Base-by-base conservation (phyloP, 2,113 vertebrate species). In the Smithornis capensis region DNA sequence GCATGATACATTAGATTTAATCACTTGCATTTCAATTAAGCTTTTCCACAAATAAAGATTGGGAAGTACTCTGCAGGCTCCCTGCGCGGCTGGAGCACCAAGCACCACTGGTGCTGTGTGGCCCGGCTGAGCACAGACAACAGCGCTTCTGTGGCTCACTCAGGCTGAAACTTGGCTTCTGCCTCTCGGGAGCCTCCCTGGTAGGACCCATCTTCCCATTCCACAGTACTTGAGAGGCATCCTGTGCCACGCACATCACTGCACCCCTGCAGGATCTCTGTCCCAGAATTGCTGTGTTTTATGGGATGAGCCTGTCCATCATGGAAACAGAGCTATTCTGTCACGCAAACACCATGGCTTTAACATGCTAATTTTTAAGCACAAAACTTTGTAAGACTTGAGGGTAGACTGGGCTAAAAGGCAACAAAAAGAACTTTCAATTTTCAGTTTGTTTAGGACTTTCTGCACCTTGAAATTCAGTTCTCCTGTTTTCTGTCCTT, bases 11-110 rank as follows among this genome's bases (percentile, higher is more conserved):
- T 92, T 96, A 96, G 92, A 97, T 95, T 96, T 96, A 97, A 96
- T 95, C 95, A 96, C 93, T 97, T 96, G 92, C 92, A 95, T 95
- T 96, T 97, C 95, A 97, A 96, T 96, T 95, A 97, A 94, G 93
- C 92, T 94, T 97, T 95, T 96, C 90, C 90, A 94, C 93, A 96
- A 92, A 92, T 94, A 92, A 96, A 91, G 83, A 52, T 49, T 88
- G 91, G 90, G 83, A 92, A 90, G 92, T 33, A 42, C 92, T 91
- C 68, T 19, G 80, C 75, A 65, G 89, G 71, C 80, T 93, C 93
- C 92, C 90, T 1, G 50, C 6, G 3, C 10, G 59, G 83, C 74
- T 40, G 86, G 89, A 83, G 92, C n/a, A 1, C 78, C 22, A 3
- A 90, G 92, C 5, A 19, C 68, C 3, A 6, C 23, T 29, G 83